Evolutionary conservation across 2,797 vertebrate species (phyloP).

Genomic region (Protonibea diacanthus): DNA sequence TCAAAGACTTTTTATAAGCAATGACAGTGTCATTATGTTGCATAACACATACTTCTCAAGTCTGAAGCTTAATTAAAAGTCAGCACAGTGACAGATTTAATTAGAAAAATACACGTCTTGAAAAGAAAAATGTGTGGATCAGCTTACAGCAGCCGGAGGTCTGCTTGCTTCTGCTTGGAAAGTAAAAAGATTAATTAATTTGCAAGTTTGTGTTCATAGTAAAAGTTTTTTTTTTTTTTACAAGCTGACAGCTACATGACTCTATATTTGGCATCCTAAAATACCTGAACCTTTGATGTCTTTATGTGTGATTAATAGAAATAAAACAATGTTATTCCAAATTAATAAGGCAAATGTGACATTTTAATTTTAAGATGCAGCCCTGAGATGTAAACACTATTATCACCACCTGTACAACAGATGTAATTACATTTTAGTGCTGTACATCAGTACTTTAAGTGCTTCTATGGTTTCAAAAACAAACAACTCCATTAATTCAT

Average conservation of each 20-base stretch:
- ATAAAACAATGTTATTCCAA: too few species aligned
- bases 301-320: background rate
- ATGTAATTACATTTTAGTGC: background rate
- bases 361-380: background rate
- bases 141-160: conserved; percentile 15
- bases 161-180: background rate
- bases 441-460: background rate
- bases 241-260: conserved; percentile 13
- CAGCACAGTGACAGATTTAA: conserved; percentile 50
- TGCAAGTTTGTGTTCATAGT: background rate
- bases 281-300: background rate
- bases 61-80: conserved; percentile 63
- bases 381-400: background rate
- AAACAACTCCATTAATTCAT: background rate
- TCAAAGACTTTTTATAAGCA: conserved; percentile 47
- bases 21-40: conserved; percentile 39
- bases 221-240: conserved; percentile 2
- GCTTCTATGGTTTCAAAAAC: background rate
- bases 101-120: conserved; percentile 43
- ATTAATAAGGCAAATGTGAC: background rate
- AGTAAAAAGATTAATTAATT: conserved; percentile 15
- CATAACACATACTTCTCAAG: conserved; percentile 47
- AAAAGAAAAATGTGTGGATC: conserved; percentile 32
- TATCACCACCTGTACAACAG: background rate
- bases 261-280: conserved; percentile 7